These are phyloP conservation scores for Cheilosia vulpina DNA, from an alignment of 2,888 invertebrate species.

Conservation along the genomic window DNA sequence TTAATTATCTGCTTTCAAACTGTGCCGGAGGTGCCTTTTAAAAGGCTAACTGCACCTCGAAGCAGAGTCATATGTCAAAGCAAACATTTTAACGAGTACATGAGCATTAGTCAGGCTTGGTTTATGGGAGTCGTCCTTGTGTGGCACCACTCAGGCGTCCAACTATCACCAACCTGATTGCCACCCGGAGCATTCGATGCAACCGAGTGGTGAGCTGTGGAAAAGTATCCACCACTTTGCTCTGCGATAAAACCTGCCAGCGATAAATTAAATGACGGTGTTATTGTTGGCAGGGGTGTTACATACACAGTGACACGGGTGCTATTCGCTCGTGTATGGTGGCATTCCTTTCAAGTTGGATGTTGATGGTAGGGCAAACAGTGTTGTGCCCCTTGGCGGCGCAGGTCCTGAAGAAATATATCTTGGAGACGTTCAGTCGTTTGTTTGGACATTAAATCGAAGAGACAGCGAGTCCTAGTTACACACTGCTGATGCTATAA, in stretches of 20 bases:
- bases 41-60: constrained; percentile 19
- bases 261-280: constrained; percentile 60
- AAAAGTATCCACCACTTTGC: constrained; percentile 42
- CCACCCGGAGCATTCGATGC: constrained; percentile 25
- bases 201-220: constrained; percentile 52
- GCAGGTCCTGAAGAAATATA: constrained; percentile 32
- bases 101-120: constrained; percentile 32
- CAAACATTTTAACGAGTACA: not conserved
- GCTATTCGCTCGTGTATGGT: not conserved
- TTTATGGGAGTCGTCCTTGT: constrained; percentile 21
- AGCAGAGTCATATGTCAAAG: constrained; percentile 18
- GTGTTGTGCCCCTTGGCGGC: constrained; percentile 18
- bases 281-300: constrained; percentile 51
- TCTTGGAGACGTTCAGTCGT: constrained; percentile 34
- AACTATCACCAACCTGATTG: constrained; percentile 30
- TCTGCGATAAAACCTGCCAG: constrained; percentile 61
- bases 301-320: constrained; percentile 4
- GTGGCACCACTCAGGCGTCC: not conserved
- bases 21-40: constrained; percentile 9
- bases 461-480: constrained; percentile 18
- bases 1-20: constrained; percentile 34
- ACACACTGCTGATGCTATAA: constrained; percentile 5
- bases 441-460: constrained; percentile 39
- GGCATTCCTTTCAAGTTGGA: constrained; percentile 1
- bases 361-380: constrained; percentile 41